Conservation (phyloP, 2,888 invertebrate genomes). For the Perdita meconis region DNA sequence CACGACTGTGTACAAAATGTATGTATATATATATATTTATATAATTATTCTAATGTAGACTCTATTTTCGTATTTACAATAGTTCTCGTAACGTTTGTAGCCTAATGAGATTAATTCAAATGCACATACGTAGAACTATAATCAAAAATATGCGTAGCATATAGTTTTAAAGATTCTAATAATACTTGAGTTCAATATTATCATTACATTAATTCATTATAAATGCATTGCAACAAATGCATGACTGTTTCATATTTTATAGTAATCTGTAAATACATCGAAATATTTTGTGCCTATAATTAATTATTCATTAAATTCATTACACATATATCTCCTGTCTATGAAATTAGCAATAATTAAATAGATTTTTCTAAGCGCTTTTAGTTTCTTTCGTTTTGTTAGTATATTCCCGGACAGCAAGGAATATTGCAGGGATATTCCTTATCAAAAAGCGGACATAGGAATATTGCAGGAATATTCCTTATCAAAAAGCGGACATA, state of each 20-base stretch:
- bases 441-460: too few species aligned
- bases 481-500: too few species aligned
- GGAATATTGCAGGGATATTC: too few species aligned
- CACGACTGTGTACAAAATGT: conserved; percentile 49
- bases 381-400: not conserved
- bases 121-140: conserved; percentile 2
- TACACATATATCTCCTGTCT: not conserved
- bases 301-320: conserved; percentile 19
- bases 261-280: not conserved
- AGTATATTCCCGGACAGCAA: too few species aligned
- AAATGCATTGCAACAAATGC: conserved; percentile 23
- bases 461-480: too few species aligned
- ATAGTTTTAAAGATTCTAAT: not conserved
- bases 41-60: conserved; percentile 8
- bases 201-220: conserved; percentile 10
- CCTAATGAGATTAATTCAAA: conserved; percentile 23
- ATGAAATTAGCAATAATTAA: not conserved
- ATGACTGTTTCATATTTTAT: not conserved
- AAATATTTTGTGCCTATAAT: conserved; percentile 8
- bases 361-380: conserved; percentile 13
- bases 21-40: conserved; percentile 16
- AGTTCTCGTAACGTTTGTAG: not conserved
- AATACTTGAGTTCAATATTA: not conserved
- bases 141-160: not conserved
- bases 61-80: conserved; percentile 54